Percentiles rank a stretch among this genome's conserved stretches.
These are phyloP conservation scores for Linnaemya vulpina DNA, from an alignment of 2,888 invertebrate genomes.

Conservation along the genomic window DNA sequence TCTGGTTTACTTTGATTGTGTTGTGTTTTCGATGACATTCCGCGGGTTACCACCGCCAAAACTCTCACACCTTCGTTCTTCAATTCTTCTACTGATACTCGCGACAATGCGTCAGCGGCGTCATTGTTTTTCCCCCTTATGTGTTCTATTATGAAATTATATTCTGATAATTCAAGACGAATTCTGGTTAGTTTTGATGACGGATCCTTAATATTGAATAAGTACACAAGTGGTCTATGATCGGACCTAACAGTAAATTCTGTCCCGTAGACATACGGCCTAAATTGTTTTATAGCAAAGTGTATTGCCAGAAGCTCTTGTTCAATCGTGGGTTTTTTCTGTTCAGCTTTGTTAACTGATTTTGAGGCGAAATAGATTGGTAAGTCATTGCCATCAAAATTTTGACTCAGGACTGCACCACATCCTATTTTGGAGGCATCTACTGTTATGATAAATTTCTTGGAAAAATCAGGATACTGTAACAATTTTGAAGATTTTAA, in stretches of 20 bases:
- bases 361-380: neutral
- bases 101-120: slow-evolving; percentile 63
- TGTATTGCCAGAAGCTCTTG: too few relatives aligned
- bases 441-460: slow-evolving; percentile 42
- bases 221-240: slow-evolving; percentile 47
- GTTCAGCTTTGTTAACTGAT: neutral
- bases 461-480: slow-evolving; percentile 26
- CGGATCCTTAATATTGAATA: slow-evolving; percentile 61
- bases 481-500: slow-evolving; percentile 39
- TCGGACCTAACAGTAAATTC: neutral
- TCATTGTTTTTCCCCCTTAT: slow-evolving; percentile 70
- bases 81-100: slow-evolving; percentile 53
- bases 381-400: slow-evolving; percentile 1
- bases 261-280: slow-evolving; percentile 11
- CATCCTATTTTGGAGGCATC: slow-evolving; percentile 45
- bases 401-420: slow-evolving; percentile 20
- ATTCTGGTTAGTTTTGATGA: slow-evolving; percentile 62
- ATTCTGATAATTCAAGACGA: slow-evolving; percentile 72
- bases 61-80: neutral
- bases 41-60: neutral
- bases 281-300: too few relatives aligned
- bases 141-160: slow-evolving; percentile 72
- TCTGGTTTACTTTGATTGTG: neutral
- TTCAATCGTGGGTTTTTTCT: neutral
- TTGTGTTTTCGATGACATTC: neutral